Evolutionary conservation across 1,140 invertebrate genomes (phyloP).

Genomic region (Archegozetes longisetosus): DNA sequence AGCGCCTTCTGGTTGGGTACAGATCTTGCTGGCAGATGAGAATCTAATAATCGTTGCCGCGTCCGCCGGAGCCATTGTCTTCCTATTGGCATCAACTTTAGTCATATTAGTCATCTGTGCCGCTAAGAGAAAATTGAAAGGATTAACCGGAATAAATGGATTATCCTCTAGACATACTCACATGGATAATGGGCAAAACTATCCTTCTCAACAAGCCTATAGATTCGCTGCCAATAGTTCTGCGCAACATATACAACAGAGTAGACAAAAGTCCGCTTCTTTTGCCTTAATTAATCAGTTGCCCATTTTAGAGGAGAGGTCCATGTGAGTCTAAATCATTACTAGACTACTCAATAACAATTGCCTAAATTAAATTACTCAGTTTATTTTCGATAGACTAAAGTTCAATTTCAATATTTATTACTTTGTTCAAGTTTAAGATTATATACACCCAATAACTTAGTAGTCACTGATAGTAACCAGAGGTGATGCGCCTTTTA

Average conservation of each 20-base stretch:
- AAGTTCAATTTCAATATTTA: no score
- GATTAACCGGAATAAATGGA: background rate
- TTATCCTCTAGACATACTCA: background rate
- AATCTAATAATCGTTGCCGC: conserved; percentile 23
- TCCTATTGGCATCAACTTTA: conserved; percentile 18
- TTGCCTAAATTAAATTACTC: no score
- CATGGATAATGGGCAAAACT: background rate
- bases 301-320: background rate
- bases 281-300: background rate
- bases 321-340: no score
- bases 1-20: conserved; percentile 22
- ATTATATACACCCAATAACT: no score
- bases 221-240: background rate
- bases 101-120: conserved; percentile 17
- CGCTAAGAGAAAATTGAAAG: background rate
- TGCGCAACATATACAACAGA: background rate
- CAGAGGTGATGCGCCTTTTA: no score
- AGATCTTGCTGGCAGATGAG: conserved; percentile 20
- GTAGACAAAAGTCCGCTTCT: background rate
- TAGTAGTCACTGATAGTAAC: no score
- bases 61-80: conserved; percentile 20
- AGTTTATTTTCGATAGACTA: no score
- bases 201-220: background rate
- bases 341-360: no score
- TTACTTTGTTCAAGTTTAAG: no score